Conservation (phyloP, 2,113 vertebrate genomes). For the Centrocercus urophasianus region DNA sequence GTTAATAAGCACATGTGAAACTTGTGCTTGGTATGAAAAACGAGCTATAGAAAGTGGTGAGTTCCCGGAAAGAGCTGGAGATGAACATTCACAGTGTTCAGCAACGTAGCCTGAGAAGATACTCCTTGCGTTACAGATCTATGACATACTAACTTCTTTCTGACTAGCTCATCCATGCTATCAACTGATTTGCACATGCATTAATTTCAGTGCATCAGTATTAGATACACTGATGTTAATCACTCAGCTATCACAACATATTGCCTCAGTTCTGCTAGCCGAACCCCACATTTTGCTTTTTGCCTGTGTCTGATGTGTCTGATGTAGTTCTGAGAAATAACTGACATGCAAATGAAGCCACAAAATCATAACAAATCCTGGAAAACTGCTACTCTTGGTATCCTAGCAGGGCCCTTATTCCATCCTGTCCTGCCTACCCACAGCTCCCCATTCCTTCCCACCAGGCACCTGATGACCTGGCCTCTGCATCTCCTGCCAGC, state of each 20-base stretch:
- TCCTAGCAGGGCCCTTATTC: neutral
- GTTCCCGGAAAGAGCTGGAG: neutral
- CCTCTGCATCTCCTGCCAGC: neutral
- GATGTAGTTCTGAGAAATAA: neutral
- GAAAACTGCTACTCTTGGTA: neutral
- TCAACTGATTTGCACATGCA: neutral
- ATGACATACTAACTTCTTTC: neutral
- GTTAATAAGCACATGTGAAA: neutral
- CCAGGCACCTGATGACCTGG: neutral
- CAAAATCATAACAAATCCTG: neutral
- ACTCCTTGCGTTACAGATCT: neutral
- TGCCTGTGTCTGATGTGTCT: neutral
- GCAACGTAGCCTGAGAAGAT: neutral
- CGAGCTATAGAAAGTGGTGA: neutral
- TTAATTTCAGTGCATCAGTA: neutral
- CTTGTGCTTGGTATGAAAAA: conserved; percentile 2
- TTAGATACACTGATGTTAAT: neutral
- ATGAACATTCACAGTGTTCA: neutral
- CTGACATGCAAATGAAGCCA: neutral
- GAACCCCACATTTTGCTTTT: neutral
- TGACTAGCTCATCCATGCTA: neutral
- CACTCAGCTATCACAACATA: neutral
- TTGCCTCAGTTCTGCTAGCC: neutral
- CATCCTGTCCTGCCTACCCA: neutral
- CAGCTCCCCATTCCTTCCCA: neutral